Conservation (phyloP, 2,888 invertebrate genomes). For the Smittia aterrima region DNA sequence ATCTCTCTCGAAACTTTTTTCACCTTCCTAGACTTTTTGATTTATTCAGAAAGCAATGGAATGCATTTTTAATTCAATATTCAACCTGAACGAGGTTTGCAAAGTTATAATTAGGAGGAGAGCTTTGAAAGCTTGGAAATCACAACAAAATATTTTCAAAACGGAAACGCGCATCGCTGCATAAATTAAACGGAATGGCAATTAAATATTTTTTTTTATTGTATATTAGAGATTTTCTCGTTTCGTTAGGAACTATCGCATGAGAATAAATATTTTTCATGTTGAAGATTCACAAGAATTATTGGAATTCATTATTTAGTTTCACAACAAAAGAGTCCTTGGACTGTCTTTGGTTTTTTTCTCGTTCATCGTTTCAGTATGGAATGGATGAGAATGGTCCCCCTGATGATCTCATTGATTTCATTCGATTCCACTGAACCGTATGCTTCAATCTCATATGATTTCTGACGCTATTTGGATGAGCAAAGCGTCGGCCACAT, state of each 20-base stretch:
- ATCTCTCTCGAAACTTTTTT: constrained; percentile 1
- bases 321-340: too few relatives aligned
- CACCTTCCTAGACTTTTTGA: neutral
- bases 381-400: constrained; percentile 54
- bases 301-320: too few relatives aligned
- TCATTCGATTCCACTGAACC: constrained; percentile 79
- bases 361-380: constrained; percentile 14
- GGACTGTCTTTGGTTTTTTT: neutral
- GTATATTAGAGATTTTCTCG: neutral
- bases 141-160: neutral
- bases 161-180: neutral
- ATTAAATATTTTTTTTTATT: constrained; percentile 8
- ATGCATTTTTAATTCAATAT: constrained; percentile 4
- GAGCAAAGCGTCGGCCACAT: constrained; percentile 73
- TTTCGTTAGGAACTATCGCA: constrained; percentile 35
- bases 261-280: constrained; percentile 28
- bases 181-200: constrained; percentile 5
- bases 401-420: constrained; percentile 60
- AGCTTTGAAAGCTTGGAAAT: constrained; percentile 15
- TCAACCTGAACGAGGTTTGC: neutral
- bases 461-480: constrained; percentile 83
- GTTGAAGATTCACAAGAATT: neutral
- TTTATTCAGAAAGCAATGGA: neutral
- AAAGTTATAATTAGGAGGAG: neutral
- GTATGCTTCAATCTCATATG: constrained; percentile 84